These are phyloP conservation scores for Andricus quercusramuli DNA, from an alignment of 2,888 invertebrate genomes.

Conservation along the genomic window DNA sequence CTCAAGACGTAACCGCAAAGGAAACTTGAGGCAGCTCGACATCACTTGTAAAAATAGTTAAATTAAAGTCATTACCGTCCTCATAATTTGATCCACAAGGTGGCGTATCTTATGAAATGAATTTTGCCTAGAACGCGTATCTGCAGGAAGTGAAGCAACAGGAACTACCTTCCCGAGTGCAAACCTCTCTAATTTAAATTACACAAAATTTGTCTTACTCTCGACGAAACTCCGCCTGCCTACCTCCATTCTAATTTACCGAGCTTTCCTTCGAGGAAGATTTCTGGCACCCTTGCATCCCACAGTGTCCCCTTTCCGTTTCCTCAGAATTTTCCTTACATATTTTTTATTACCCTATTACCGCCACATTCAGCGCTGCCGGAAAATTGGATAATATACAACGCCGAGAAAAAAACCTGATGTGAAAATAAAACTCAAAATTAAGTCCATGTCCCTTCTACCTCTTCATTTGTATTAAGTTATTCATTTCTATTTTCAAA, in stretches of 20 bases:
- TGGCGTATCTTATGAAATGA: constrained; percentile 15
- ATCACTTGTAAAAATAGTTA: neutral
- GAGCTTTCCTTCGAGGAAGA: constrained; percentile 38
- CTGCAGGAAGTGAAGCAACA: constrained; percentile 26
- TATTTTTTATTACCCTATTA: constrained; percentile 68
- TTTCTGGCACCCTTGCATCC: constrained; percentile 37
- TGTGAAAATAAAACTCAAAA: constrained; percentile 14
- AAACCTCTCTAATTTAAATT: constrained; percentile 63
- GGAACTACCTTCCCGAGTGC: constrained; percentile 22
- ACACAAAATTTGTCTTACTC: constrained; percentile 69
- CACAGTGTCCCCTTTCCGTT: constrained; percentile 38
- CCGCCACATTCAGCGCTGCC: constrained; percentile 33
- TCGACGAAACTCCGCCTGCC: constrained; percentile 56
- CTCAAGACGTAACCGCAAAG: neutral
- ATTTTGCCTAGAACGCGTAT: neutral
- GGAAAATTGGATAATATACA: constrained; percentile 33
- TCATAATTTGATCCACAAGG: constrained; percentile 18
- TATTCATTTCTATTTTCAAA: too few species aligned
- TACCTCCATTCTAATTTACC: constrained; percentile 58
- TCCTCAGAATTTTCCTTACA: constrained; percentile 61
- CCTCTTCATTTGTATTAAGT: neutral
- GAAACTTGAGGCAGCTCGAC: neutral
- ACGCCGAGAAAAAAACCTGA: neutral
- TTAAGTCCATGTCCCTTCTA: neutral
- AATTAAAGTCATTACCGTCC: constrained; percentile 5